Base-by-base conservation (phyloP, 2,888 invertebrate species). In the Dynastes hyllus region DNA sequence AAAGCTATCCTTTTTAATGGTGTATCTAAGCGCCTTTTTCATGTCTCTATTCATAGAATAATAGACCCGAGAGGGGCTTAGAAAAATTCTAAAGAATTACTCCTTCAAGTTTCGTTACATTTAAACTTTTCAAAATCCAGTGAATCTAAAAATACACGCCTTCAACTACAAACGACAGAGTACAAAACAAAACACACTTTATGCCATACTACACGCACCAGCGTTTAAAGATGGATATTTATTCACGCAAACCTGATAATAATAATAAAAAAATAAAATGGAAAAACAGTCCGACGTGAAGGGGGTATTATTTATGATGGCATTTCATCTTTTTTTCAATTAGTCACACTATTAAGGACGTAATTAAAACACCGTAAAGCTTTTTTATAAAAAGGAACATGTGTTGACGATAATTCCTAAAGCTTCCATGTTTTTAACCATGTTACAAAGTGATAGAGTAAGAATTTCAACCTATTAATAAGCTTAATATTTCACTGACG, bases 1-100 rank as follows among this genome's bases (percentile, higher is more conserved):
- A 71, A 71, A 71, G 71, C 71, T 37, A 71, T 71, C 71, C 71
- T 58, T 71, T 70, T 71, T 71, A 71, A 71, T 71, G 71, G 71
- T 58, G 40, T 71, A 58, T 58, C 55, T 71, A 71, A 71, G 71
- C 58, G 58, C 37, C 71, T 71, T 71, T 71, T 58, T 71, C 71
- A 58, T 71, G 71, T 71, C 71, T 71, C 71, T 71, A 71, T 71
- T 71, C 71, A 71, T 58, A 71, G 71, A 71, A 71, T 71, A 71
- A 71, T 71, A 71, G 71, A 51, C 27, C 71, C 55, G 55, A 55
- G 55, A 58, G 71, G 71, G 58, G 71, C 71, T 71, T 71, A 71
- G 71, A 71, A 40, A 71, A 71, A 71, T 71, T 71, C 71, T 58
- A 71, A 71, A 71, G 71, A 55, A 71, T 71, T 71, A 71, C 71